Conservation (phyloP, 2,888 invertebrate genomes). For the Oxyteleia sp. region DNA sequence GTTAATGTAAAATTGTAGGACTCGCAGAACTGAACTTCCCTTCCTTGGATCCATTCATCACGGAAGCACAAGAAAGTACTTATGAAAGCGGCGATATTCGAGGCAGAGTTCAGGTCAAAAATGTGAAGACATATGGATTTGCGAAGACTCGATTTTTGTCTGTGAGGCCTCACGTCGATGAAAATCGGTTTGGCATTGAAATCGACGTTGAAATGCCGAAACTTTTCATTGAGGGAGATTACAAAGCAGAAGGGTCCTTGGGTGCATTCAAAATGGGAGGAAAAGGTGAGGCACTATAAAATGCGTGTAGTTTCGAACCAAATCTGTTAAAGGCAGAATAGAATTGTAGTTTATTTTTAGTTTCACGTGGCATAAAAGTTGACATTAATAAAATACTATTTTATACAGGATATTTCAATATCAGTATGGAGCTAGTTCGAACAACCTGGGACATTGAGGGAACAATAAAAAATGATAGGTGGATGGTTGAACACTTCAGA, state of each 20-base stretch:
- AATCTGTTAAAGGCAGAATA: not conserved
- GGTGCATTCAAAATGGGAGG: constrained; percentile 90
- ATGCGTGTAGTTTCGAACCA: constrained; percentile 6
- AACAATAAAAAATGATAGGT: constrained; percentile 81
- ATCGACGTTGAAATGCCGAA: constrained; percentile 89
- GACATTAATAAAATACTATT: not conserved
- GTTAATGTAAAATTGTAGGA: constrained; percentile 83
- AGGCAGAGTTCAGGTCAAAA: constrained; percentile 88
- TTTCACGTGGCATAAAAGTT: constrained; percentile 3
- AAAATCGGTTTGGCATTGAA: constrained; percentile 89
- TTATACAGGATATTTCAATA: constrained; percentile 82
- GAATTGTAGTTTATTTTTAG: not conserved
- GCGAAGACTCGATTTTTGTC: constrained; percentile 89
- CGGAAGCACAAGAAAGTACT: constrained; percentile 87
- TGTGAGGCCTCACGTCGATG: constrained; percentile 89
- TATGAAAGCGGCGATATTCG: constrained; percentile 87
- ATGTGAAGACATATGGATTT: constrained; percentile 89
- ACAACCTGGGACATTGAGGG: constrained; percentile 81
- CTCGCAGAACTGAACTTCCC: constrained; percentile 89
- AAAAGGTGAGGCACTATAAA: constrained; percentile 88
- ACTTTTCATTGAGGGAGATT: constrained; percentile 89
- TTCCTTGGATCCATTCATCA: constrained; percentile 88
- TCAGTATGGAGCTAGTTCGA: constrained; percentile 82
- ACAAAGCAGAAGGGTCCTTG: constrained; percentile 90
- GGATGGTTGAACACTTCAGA: constrained; percentile 88